Conservation (phyloP, 2,113 vertebrate genomes). For the Nansenia antarctica region DNA sequence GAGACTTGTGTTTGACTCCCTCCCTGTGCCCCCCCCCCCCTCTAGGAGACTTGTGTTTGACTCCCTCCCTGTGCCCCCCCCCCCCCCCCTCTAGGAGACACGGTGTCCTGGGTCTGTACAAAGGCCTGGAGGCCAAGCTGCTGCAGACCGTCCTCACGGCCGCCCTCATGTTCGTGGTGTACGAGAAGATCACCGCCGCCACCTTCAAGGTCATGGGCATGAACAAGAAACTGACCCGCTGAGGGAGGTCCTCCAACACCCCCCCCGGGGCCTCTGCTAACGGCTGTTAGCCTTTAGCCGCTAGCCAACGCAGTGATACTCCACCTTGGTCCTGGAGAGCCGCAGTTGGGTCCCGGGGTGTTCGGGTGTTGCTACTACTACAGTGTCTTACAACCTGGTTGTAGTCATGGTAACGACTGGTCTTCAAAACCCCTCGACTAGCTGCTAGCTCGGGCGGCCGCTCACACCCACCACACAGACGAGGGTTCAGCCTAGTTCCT, state of each 20-base stretch:
- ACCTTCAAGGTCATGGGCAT: slow-evolving; percentile 80
- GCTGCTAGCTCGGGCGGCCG: no score
- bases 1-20: no score
- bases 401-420: neutral
- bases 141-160: slow-evolving; percentile 81
- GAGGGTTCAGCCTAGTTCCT: no score
- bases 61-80: neutral
- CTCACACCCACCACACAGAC: no score
- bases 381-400: neutral
- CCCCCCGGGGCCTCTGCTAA: neutral
- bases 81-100: slow-evolving; percentile 57
- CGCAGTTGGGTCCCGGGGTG: neutral
- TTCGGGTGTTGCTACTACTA: neutral
- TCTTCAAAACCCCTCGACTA: neutral
- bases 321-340: neutral
- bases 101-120: slow-evolving; percentile 73
- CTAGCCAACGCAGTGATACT: neutral
- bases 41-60: neutral
- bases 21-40: no score
- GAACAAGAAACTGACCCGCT: slow-evolving; percentile 66
- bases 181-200: slow-evolving; percentile 76
- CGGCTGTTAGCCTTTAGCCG: neutral
- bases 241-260: neutral
- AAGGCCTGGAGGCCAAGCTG: slow-evolving; percentile 82
- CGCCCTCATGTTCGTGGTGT: slow-evolving; percentile 81